A percentile compares a stretch with the other conserved stretches of the same genome.
Evolutionary conservation across 2,113 vertebrate species (phyloP).

Genomic region (Melanocharis versteri): DNA sequence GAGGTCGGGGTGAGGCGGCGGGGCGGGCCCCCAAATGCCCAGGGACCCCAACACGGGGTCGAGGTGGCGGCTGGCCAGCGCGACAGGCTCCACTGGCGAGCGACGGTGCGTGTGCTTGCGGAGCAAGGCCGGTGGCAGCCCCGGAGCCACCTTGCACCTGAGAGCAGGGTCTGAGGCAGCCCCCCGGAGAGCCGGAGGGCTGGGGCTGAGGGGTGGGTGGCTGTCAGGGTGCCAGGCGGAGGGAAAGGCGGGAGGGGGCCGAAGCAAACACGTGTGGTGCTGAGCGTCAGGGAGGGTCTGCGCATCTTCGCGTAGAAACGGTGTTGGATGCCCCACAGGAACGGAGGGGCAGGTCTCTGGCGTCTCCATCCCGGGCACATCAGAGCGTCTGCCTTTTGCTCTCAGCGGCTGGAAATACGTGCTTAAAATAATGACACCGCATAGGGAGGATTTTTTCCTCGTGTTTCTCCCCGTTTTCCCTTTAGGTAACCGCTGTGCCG

Average conservation of each 20-base stretch:
- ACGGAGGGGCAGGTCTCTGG: neutral
- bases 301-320: rapidly evolving
- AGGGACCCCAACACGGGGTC: neutral
- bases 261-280: neutral
- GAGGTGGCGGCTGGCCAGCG: neutral
- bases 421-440: neutral
- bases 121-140: neutral
- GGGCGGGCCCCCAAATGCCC: too few species aligned
- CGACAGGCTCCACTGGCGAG: neutral
- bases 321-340: neutral
- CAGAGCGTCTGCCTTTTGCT: neutral
- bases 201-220: neutral
- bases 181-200: neutral
- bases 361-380: neutral
- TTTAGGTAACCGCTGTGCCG: neutral
- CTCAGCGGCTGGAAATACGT: neutral
- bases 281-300: neutral
- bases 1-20: neutral
- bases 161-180: neutral
- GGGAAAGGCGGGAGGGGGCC: too few species aligned
- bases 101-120: neutral
- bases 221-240: neutral
- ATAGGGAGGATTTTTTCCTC: neutral
- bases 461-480: neutral
- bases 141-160: neutral